Evolutionary conservation across 2,888 invertebrate species (phyloP), one percentile per base, ranked within the genome.

Genomic region (Aphodius granarius): DNA sequence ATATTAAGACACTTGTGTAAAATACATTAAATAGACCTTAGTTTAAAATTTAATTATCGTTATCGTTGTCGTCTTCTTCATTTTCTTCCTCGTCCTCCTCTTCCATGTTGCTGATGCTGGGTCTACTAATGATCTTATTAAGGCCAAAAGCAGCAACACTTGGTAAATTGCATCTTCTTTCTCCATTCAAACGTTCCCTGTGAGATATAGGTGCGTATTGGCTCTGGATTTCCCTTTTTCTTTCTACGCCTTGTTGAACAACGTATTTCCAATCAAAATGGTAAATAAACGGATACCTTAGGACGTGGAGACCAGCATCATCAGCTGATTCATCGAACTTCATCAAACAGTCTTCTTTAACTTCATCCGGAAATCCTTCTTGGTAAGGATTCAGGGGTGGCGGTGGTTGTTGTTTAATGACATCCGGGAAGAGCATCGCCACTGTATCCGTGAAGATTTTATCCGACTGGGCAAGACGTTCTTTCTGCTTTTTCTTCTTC

Each of bases 401-500:
- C 78, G 86, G 86, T 17, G 86, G 86, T 79, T 87, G 86, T 78
- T 89, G 89, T 79, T 89, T 89, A 62, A 90, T 87, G 23, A 90
- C 90, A 82, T 92, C 91, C 0, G 92, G 92, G 80, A 92, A 92
- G 15, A 91, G 84, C 83, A 86, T 88, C 79, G 89, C 89, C 0
- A 93, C 89, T 0, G 91, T 91, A 63, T 93, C 91, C 79, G 91
- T 90, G 81, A 94, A 94, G 79, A 94, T 90, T 4, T 87, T 87
- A 78, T 90, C 89, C 77, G 91, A 90, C 78, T 89, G 88, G 81
- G 89, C 89, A 86, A 92, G 87, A 22, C 89, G 89, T 72, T 90
- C 89, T 19, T 88, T 85, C 86, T 91, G 90, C 83, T 91, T 89
- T 79, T 87, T 85, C 81, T 90, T 90, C 82, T 91, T 92, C 76